Conservation (phyloP, 2,797 vertebrate species). For the Coracias cyanogaster region DNA sequence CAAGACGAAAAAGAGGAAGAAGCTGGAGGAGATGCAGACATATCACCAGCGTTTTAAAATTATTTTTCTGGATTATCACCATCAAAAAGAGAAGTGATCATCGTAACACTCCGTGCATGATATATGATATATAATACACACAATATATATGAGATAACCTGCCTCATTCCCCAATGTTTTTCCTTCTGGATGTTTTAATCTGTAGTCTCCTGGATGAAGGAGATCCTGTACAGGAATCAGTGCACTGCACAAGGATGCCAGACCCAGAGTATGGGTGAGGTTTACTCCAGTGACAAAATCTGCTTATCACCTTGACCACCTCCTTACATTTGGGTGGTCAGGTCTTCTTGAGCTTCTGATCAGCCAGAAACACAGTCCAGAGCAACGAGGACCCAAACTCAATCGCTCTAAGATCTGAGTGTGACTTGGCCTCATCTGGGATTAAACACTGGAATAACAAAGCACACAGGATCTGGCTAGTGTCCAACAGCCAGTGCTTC, state of each 20-base stretch:
- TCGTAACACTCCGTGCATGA: not conserved
- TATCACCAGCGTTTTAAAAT: not conserved
- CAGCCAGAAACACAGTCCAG: not conserved
- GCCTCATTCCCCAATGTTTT: not conserved
- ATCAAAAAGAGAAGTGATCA: not conserved
- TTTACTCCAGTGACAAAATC: not conserved
- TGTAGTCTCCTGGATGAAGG: not conserved
- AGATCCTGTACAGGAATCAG: not conserved
- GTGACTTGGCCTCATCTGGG: not conserved
- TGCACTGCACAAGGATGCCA: not conserved
- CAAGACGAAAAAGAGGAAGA: not conserved
- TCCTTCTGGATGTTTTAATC: not conserved
- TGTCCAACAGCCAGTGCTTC: constrained; percentile 18
- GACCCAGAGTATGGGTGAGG: not conserved
- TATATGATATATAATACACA: not conserved
- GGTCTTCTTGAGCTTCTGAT: not conserved
- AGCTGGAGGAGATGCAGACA: not conserved
- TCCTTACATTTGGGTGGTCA: not conserved
- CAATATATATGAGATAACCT: not conserved
- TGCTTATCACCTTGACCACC: not conserved
- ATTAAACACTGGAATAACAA: not conserved
- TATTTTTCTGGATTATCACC: not conserved
- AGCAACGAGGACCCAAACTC: not conserved
- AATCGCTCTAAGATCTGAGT: not conserved
- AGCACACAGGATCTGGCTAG: not conserved